Evolutionary conservation across 1,140 invertebrate genomes (phyloP).

Genomic region (Planococcus citri): DNA sequence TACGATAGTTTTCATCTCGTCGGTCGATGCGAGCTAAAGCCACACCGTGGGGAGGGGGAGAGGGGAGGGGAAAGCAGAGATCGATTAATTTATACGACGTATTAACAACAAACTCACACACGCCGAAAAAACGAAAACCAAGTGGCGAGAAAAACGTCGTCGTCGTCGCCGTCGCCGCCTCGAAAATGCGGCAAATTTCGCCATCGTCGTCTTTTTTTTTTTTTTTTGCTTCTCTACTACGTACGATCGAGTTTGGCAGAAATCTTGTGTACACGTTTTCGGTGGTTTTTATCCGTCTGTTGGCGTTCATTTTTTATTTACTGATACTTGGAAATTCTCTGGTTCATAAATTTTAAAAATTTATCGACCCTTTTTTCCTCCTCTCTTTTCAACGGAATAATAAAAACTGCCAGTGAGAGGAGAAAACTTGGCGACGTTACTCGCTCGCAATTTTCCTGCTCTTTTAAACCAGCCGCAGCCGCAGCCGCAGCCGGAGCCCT

Average conservation of each 20-base stretch:
- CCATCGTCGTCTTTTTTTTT: too few species aligned
- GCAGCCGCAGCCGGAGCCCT: too few species aligned
- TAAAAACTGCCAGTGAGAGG: background rate
- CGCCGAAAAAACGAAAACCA: too few species aligned
- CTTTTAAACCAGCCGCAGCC: too few species aligned
- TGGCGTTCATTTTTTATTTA: slow-evolving; percentile 4
- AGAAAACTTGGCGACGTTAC: background rate
- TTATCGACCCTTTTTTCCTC: slow-evolving; percentile 2
- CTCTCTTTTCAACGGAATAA: background rate
- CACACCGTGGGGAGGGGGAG: too few species aligned
- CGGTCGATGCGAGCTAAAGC: background rate
- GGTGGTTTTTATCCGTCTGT: slow-evolving; percentile 5
- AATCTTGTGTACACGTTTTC: background rate
- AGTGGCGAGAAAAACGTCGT: too few species aligned
- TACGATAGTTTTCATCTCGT: background rate
- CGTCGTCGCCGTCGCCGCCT: too few species aligned
- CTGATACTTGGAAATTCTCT: background rate
- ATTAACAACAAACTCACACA: too few species aligned
- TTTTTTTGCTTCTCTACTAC: too few species aligned
- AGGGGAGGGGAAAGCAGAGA: background rate
- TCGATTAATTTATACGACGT: slow-evolving; percentile 2
- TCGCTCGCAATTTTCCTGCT: too few species aligned
- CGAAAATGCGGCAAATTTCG: too few species aligned
- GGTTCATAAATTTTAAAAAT: slow-evolving; percentile 8
- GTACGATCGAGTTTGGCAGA: background rate